A percentile compares a stretch with the other conserved stretches of the same genome.
Conservation (phyloP, 1,140 invertebrate genomes). For the Drosophila burlai region DNA sequence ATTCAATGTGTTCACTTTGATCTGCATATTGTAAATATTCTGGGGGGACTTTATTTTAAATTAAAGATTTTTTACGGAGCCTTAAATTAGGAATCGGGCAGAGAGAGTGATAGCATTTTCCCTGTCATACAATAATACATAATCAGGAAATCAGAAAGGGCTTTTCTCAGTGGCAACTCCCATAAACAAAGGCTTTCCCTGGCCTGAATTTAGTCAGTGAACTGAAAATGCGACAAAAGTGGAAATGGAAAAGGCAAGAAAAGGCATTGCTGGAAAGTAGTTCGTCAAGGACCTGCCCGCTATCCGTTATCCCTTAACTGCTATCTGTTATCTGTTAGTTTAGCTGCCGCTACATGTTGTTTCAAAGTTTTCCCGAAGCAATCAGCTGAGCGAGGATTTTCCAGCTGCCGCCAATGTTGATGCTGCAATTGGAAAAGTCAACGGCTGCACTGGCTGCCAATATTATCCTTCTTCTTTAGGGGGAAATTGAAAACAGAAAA, state of each 20-base stretch:
- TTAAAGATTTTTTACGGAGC: neutral
- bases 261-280: constrained; percentile 2
- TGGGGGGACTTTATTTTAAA: neutral
- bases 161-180: constrained; percentile 40
- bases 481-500: constrained; percentile 68
- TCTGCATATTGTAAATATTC: neutral
- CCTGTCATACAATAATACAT: constrained; percentile 8
- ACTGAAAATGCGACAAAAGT: constrained; percentile 48
- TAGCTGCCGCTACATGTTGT: constrained; percentile 63
- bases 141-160: constrained; percentile 10
- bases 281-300: constrained; percentile 2
- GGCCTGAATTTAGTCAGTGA: constrained; percentile 69
- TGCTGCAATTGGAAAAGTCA: constrained; percentile 75
- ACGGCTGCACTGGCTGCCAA: constrained; percentile 67
- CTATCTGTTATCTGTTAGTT: constrained; percentile 58
- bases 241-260: constrained; percentile 33
- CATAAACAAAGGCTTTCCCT: constrained; percentile 63
- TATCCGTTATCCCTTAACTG: constrained; percentile 15
- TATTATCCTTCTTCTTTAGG: constrained; percentile 49
- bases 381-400: constrained; percentile 45
- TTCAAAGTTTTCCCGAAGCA: constrained; percentile 69
- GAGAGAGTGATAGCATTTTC: neutral
- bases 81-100: neutral
- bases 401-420: constrained; percentile 43
- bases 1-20: constrained; percentile 3